Base-by-base conservation (phyloP, 2,888 invertebrate species). In the Caenorhabditis sp. region DNA sequence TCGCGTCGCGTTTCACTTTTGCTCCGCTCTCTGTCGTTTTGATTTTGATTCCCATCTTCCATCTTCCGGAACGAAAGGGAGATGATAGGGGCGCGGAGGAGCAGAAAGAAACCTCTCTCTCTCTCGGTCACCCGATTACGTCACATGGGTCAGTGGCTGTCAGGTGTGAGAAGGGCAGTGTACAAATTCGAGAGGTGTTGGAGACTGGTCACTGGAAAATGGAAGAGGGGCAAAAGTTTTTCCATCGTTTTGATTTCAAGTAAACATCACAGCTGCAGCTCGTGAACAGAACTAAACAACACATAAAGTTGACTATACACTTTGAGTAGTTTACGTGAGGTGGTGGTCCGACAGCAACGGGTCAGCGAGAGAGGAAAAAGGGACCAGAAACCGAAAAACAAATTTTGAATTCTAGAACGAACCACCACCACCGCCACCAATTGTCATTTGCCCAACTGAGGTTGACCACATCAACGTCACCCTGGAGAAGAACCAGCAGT, bases 401-500 rank as follows among this genome's bases (percentile, higher is more conserved):
- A 32, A 32, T 32, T 9, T 32, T 9, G 9, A 6, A 9, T 32
- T 32, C 32, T 32, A 86, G 85, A 80, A 81, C 62, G 87, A 88
- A 18, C 83, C 87, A 11, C 83, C 88, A 37, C 87, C 90, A n/a
- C 90, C 89, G 6, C 89, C 91, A 35, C 91, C 91, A 13, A 84
- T 91, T 64, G 88, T 91, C 58, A 89, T 91, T 26, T 89, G 88
- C 60, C 91, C 91, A 11, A 87, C 87, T 4, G 91, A 91, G 60
- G 89, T 91, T 13, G 90, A 89, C 62, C 87, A 89, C 77, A 88
- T 89, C 70, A 88, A 88, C 74, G 86, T 91, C 18, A 88, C 88
- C 1, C 83, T 91, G 58, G 89, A 91, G 83, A 91, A 91, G 82
- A 91, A 91, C 62, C 91, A 91, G 68, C 90, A 89, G 65, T 91